Evolutionary conservation across 2,113 vertebrate species (phyloP).

Genomic region (Columbina picui): DNA sequence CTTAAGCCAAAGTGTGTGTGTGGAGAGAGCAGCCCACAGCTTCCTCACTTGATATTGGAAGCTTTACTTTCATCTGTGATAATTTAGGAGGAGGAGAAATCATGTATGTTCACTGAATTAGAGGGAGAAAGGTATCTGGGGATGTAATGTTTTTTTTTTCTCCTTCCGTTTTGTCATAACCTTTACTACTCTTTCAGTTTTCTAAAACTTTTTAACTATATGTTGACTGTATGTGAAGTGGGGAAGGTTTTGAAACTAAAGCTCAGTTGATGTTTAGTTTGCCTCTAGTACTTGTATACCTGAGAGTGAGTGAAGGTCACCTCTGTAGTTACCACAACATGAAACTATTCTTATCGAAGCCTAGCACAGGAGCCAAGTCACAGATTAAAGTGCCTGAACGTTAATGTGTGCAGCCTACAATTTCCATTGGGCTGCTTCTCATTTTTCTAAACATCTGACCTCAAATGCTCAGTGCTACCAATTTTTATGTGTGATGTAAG

Average conservation of each 20-base stretch:
- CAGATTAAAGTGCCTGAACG: neutral
- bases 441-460: neutral
- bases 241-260: neutral
- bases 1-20: neutral
- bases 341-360: neutral
- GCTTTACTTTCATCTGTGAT: neutral
- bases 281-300: neutral
- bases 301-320: conserved; percentile 39
- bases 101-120: neutral
- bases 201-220: neutral
- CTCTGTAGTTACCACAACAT: neutral
- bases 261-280: neutral
- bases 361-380: neutral
- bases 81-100: neutral
- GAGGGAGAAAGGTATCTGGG: neutral
- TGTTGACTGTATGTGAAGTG: accelerated
- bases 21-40: accelerated
- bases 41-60: neutral
- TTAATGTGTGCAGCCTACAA: neutral
- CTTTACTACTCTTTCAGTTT: neutral
- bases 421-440: neutral
- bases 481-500: neutral
- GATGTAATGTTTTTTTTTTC: neutral
- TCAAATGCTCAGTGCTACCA: neutral
- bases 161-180: neutral